Evolutionary conservation across 1,140 invertebrate species (phyloP).

Genomic region (Drosophila seguyi): DNA sequence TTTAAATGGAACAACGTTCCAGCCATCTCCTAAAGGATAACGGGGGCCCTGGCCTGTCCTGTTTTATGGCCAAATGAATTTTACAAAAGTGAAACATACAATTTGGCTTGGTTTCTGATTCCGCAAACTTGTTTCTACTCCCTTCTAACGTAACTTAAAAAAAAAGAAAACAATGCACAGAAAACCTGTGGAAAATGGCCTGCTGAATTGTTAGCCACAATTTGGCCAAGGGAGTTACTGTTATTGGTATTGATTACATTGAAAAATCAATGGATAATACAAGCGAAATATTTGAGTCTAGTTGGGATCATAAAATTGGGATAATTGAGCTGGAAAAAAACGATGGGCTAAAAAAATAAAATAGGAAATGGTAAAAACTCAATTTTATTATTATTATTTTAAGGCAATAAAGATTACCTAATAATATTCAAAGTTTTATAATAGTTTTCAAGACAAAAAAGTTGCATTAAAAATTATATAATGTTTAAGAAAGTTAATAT

Average conservation of each 20-base stretch:
- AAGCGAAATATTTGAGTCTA: too few relatives aligned
- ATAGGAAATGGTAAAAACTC: too few relatives aligned
- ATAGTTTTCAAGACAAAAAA: too few relatives aligned
- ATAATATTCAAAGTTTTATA: too few relatives aligned
- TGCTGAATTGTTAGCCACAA: conserved; percentile 4
- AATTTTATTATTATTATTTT: too few relatives aligned
- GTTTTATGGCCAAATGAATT: conserved; percentile 80
- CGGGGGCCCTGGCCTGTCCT: conserved; percentile 4
- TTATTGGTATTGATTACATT: conserved; percentile 32
- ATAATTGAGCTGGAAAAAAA: too few relatives aligned
- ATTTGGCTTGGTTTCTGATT: conserved; percentile 77
- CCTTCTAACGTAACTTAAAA: background rate
- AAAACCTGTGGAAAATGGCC: background rate
- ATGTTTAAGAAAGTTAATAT: too few relatives aligned
- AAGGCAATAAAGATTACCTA: too few relatives aligned
- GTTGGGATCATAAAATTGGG: too few relatives aligned
- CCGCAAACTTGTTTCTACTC: background rate
- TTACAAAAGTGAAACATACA: conserved; percentile 67
- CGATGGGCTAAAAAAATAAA: too few relatives aligned
- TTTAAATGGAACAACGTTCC: conserved; percentile 63
- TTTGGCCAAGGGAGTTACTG: background rate
- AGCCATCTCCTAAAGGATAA: conserved; percentile 12
- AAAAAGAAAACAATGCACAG: background rate
- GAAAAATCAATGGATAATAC: background rate
- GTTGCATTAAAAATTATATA: too few relatives aligned